phyloP scores from a whole-genome alignment of 2,888 invertebrate species.

The Empis stercorea region DNA sequence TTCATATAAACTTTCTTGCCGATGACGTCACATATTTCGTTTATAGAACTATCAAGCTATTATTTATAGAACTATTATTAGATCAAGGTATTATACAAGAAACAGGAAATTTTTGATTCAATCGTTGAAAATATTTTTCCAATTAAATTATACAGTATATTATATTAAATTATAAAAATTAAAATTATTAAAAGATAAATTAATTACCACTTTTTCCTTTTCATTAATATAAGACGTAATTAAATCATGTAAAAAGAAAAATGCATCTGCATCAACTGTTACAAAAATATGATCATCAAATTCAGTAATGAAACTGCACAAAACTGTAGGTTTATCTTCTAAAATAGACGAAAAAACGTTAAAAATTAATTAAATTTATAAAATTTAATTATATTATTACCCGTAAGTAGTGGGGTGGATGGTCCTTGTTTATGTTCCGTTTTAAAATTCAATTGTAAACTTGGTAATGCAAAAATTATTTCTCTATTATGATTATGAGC shows the following conservation, averaged over 20 bases:
- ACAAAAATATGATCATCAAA: slow-evolving; percentile 98
- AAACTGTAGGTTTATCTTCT: slow-evolving; percentile 77
- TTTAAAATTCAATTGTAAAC: slow-evolving; percentile 82
- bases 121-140: no score
- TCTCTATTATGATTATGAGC: slow-evolving; percentile 77
- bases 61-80: no score
- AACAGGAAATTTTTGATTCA: no score
- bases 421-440: slow-evolving; percentile 81
- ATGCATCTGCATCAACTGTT: slow-evolving; percentile 94
- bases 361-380: no score
- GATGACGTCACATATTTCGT: no score
- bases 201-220: slow-evolving; percentile 66
- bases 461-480: slow-evolving; percentile 92
- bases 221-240: slow-evolving; percentile 93
- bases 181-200: not conserved
- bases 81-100: no score
- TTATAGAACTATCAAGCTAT: no score
- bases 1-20: no score
- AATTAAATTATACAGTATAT: no score
- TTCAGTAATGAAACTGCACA: slow-evolving; percentile 95
- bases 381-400: slow-evolving; percentile 36
- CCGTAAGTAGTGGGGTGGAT: slow-evolving; percentile 52
- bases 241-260: slow-evolving; percentile 94
- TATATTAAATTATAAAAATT: not conserved
- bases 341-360: no score